Conservation (phyloP, 2,797 vertebrate genomes). For the Harpagifer antarcticus region DNA sequence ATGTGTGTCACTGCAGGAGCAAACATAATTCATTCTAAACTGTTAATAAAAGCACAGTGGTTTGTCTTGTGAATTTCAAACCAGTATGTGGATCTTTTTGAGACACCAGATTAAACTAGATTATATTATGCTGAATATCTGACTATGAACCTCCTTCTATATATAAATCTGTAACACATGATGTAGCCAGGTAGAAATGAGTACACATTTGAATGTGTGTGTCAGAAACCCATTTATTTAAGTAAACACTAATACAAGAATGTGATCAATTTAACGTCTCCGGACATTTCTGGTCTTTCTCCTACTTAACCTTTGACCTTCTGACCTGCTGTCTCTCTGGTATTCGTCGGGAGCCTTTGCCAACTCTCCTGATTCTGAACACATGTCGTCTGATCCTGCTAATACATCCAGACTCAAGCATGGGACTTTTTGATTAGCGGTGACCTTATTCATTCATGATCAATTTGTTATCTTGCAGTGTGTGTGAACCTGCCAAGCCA, state of each 20-base stretch:
- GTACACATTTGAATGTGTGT: not conserved
- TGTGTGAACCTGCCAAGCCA: constrained; percentile 39
- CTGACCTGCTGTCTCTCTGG: constrained; percentile 28
- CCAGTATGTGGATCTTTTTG: not conserved
- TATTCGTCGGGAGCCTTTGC: not conserved
- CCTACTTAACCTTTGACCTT: constrained; percentile 43
- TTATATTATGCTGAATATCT: not conserved
- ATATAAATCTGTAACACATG: not conserved
- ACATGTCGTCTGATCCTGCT: constrained; percentile 35
- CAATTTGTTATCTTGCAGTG: constrained; percentile 59
- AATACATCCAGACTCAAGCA: constrained; percentile 41
- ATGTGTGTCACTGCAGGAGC: constrained; percentile 46
- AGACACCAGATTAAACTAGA: not conserved
- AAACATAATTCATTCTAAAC: constrained; percentile 43
- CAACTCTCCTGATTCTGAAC: constrained; percentile 37
- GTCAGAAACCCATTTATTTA: constrained; percentile 14
- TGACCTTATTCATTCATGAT: constrained; percentile 67
- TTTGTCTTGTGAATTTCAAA: constrained; percentile 41
- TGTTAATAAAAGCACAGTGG: constrained; percentile 42
- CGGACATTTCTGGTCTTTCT: constrained; percentile 30
- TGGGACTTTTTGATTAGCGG: constrained; percentile 45
- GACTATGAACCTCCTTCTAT: not conserved
- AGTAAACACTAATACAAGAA: constrained; percentile 19
- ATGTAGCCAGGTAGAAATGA: not conserved
- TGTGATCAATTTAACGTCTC: constrained; percentile 10